Percentiles rank a stretch among this genome's conserved stretches.
These are phyloP conservation scores for Oligia strigilis DNA, from an alignment of 2,888 invertebrate species.

Conservation along the genomic window DNA sequence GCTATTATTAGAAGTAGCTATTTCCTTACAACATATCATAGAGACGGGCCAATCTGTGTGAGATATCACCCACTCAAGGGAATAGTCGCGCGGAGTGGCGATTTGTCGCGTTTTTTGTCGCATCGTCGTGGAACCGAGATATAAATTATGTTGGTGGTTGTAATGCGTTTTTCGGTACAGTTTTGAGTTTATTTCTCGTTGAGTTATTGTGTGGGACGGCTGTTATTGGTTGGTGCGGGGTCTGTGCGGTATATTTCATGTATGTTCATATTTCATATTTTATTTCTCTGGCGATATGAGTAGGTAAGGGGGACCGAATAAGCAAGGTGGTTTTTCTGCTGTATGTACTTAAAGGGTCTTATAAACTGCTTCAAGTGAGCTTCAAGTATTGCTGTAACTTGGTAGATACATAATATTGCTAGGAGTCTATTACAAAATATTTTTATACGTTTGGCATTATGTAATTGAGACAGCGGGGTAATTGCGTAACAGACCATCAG, in stretches of 20 bases:
- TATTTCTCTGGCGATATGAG: background rate
- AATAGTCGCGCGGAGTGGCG: constrained; percentile 69
- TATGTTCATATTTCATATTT: constrained; percentile 19
- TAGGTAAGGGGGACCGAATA: background rate
- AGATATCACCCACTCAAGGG: constrained; percentile 68
- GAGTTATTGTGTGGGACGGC: constrained; percentile 36
- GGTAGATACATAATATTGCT: background rate
- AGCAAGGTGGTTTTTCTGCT: background rate
- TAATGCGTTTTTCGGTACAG: constrained; percentile 57
- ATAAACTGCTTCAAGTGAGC: background rate
- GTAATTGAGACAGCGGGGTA: background rate
- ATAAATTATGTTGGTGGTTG: constrained; percentile 58
- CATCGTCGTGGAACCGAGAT: constrained; percentile 61
- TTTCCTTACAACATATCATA: constrained; percentile 63
- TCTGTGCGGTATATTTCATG: constrained; percentile 23
- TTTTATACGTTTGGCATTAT: background rate
- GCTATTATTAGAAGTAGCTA: constrained; percentile 55
- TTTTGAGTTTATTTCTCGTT: constrained; percentile 56
- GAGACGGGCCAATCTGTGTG: constrained; percentile 68
- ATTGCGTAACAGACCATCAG: no score
- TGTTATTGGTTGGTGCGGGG: constrained; percentile 15
- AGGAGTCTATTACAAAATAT: background rate
- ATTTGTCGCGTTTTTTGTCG: constrained; percentile 76
- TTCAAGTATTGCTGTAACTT: background rate
- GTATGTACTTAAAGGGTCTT: background rate